Evolutionary conservation across 2,888 invertebrate species (phyloP), one percentile per base, ranked within the genome.

Genomic region (Torymus auratus): DNA sequence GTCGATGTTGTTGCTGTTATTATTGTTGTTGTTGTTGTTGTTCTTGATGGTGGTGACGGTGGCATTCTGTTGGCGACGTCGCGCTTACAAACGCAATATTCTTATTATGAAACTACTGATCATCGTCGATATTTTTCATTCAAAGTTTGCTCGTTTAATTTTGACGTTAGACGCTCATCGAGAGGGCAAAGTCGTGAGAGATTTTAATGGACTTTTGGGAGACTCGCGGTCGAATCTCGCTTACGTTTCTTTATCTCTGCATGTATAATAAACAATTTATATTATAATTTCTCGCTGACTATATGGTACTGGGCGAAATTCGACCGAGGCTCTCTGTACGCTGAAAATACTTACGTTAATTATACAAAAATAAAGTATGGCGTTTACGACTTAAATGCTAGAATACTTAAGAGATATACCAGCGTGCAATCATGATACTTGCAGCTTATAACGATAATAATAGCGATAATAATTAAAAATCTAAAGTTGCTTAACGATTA

Each of bases 301-400:
- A 52, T 53, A 52, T 53, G 52, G 17, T 67, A 60, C 14, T 13
- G 17, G 1, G 2, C n/a, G 74, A 69, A 74, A 23, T 65, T 67
- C 50, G 67, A 50, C 56, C 17, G 13, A 41, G 15, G 11, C 68
- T 52, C 58, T 60, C 41, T n/a, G 50, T 15, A 28, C 70, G 15
- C 62, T 67, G 10, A 17, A 74, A 73, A 73, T 69, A 77, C 81
- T 81, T 78, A 82, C 68, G 71, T 72, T 76, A 76, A 61, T 41
- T 74, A 67, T 81, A 81, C 74, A 81, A 81, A 81, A 81, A 81
- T 81, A 81, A 71, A 78, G 78, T 82, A 82, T 79, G 82, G 82
- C 78, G 75, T 75, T 82, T 82, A 23, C 68, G 75, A 75, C 82
- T 82, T 82, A 82, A 79, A 82, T 76, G 76, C 78, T 82, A 82